Percentiles rank a stretch among this genome's conserved stretches.
Conservation (phyloP, 2,113 vertebrate genomes). For the Channa maculata region DNA sequence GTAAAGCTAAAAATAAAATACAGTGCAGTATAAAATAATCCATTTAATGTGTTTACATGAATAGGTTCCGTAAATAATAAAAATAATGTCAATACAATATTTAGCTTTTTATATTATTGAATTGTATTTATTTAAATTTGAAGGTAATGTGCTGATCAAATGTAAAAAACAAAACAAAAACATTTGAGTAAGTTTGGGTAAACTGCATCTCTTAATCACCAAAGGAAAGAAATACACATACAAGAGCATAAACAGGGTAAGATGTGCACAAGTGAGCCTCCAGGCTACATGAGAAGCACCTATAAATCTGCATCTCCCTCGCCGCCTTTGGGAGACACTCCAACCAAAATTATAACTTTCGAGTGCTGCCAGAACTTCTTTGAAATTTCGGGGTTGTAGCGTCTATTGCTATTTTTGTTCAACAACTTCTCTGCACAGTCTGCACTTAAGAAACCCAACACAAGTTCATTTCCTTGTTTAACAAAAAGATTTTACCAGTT, state of each 20-base stretch:
- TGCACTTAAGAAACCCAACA: background rate
- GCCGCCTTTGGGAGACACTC: conserved; percentile 69
- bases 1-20: no score
- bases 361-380: conserved; percentile 71
- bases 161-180: conserved; percentile 2
- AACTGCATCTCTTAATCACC: background rate
- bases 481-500: background rate
- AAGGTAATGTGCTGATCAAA: background rate
- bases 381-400: conserved; percentile 67
- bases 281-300: conserved; percentile 69
- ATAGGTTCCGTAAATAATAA: no score
- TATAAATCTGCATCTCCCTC: conserved; percentile 72
- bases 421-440: conserved; percentile 24
- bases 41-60: no score
- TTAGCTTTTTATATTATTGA: no score
- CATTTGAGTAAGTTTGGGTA: background rate
- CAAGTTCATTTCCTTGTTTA: background rate
- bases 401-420: conserved; percentile 62
- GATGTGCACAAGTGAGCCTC: conserved; percentile 40
- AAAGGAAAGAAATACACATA: background rate
- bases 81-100: no score
- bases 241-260: conserved; percentile 22
- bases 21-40: no score
- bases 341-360: conserved; percentile 76
- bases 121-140: no score